These are phyloP conservation scores for Lateolabrax maculatus DNA, from an alignment of 2,797 vertebrate species.

Conservation along the genomic window DNA sequence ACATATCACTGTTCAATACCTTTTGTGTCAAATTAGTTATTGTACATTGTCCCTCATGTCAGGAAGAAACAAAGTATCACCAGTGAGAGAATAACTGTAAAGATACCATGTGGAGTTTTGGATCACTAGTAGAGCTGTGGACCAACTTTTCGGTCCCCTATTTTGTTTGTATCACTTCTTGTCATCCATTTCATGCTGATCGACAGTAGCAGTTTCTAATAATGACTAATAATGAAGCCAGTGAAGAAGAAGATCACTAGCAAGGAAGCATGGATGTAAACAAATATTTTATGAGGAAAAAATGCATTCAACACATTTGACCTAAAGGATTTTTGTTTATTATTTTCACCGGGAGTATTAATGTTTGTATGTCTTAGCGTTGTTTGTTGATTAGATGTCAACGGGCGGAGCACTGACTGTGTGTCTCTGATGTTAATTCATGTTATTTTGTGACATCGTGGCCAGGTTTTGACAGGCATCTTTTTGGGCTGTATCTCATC, in stretches of 20 bases:
- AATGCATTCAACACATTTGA: too few species aligned
- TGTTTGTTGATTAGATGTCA: not conserved
- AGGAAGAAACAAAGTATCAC: not conserved
- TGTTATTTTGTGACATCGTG: constrained; percentile 54
- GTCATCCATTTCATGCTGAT: not conserved
- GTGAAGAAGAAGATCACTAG: not conserved
- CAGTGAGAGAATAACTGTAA: too few species aligned
- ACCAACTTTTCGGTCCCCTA: too few species aligned
- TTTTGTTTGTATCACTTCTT: not conserved
- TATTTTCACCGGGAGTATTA: not conserved
- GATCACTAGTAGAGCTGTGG: too few species aligned
- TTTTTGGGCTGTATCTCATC: constrained; percentile 92
- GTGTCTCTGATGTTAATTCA: not conserved
- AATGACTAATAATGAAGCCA: not conserved
- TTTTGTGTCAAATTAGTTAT: not conserved
- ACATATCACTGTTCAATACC: not conserved
- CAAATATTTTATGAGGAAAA: too few species aligned
- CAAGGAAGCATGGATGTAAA: too few species aligned
- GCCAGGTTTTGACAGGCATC: constrained; percentile 96
- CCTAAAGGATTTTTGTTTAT: too few species aligned
- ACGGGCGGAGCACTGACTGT: not conserved
- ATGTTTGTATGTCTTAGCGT: not conserved
- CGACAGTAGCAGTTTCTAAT: not conserved
- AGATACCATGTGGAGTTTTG: too few species aligned
- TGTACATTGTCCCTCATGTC: not conserved